Evolutionary conservation across 2,113 vertebrate species (phyloP), one percentile per base, ranked within the genome.

Genomic region (Pelvicachromis taeniatus): DNA sequence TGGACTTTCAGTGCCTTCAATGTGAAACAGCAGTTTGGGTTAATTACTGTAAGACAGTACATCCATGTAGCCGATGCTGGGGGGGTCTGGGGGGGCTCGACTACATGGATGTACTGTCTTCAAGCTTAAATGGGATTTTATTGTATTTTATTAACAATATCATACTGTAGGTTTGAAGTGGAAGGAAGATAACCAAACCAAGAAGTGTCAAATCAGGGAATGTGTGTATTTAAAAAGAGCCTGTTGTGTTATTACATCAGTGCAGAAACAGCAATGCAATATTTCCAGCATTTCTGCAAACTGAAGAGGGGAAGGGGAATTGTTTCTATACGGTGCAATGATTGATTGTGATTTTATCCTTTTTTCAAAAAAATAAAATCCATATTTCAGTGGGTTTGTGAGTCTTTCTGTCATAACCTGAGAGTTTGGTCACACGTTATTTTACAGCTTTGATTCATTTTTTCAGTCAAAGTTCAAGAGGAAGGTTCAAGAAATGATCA

Each of bases 191-290:
- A 33, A 75, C 1, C 26, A 70, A 77, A 86, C 86, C 86, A 90
- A 85, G 88, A 73, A 88, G 9, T 2, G 11, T 10, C 80, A 35
- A 54, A 90, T 90, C 90, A 92, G 88, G 86, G 79, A 88, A 35
- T 16, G 4, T 61, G 16, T 82, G 11, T 58, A 77, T 88, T 82
- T 75, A 80, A 77, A 87, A 53, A 29, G 56, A 2, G 0, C 16
- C 70, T 7, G 13, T 3, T 61, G 21, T 59, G 4, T n/a, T 23
- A 35, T 53, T 4, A 0, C 48, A 68, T 45, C 68, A 6, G 11
- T 26, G 16, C 17, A 63, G 35, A 65, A 78, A 33, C 48, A 48
- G 65, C 65, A 26, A 70, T 29, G 40, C 65, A 70, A 26, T 70
- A 42, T 70, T 70, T 45, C 21, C 21, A 70, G 2, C 55, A 29